Percentiles rank a stretch among this genome's conserved stretches.
Evolutionary conservation across 2,113 vertebrate species (phyloP).

Genomic region (Elgaria multicarinata): DNA sequence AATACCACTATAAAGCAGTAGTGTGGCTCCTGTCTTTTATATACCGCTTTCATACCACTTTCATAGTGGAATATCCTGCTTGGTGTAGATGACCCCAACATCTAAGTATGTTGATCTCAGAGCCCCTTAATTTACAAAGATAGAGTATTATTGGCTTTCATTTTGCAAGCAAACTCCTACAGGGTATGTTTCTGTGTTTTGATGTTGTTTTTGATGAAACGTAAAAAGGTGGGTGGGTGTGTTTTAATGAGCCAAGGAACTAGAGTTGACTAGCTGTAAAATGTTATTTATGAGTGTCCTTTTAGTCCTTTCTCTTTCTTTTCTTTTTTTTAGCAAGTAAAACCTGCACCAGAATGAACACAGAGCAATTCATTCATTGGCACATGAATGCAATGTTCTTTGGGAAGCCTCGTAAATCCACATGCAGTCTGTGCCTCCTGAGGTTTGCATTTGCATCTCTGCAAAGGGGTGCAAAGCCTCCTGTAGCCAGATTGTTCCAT

Average conservation of each 20-base stretch:
- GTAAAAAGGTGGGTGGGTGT: neutral
- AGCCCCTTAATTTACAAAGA: neutral
- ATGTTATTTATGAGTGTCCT: neutral
- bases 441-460: slow-evolving; percentile 21
- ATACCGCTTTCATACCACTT: too few species aligned
- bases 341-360: neutral
- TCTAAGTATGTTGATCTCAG: neutral
- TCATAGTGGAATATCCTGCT: too few species aligned
- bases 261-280: neutral
- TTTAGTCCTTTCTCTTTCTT: neutral
- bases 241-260: neutral
- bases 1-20: too few species aligned
- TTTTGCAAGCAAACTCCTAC: neutral
- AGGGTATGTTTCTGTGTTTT: neutral
- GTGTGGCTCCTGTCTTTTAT: too few species aligned
- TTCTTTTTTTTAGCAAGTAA: neutral
- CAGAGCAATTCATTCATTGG: neutral
- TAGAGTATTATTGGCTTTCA: neutral
- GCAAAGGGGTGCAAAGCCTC: slow-evolving; percentile 11
- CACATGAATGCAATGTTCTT: neutral
- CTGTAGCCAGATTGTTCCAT: neutral
- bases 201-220: neutral
- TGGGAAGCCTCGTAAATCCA: neutral
- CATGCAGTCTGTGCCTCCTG: neutral
- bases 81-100: too few species aligned